Evolutionary conservation across 2,888 invertebrate genomes (phyloP).

Genomic region (Cephus rjabovi): DNA sequence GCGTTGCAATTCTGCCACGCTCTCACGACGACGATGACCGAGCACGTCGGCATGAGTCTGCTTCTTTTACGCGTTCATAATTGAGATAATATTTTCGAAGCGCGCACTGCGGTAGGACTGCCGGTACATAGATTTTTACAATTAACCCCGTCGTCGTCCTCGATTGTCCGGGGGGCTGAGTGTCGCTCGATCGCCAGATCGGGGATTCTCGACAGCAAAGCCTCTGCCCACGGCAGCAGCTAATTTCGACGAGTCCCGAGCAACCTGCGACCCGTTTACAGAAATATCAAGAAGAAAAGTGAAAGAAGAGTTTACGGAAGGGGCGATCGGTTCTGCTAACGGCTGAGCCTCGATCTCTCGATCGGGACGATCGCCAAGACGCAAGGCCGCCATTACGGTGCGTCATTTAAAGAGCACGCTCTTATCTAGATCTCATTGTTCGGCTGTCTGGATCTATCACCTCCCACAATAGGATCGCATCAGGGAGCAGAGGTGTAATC

Average conservation of each 20-base stretch:
- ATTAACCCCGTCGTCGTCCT: constrained; percentile 25
- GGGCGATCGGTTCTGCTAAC: background rate
- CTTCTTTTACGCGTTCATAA: constrained; percentile 61
- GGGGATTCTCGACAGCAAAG: too few species aligned
- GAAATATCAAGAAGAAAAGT: too few species aligned
- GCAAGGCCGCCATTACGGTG: constrained; percentile 21
- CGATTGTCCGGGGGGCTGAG: too few species aligned
- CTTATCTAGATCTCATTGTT: constrained; percentile 49
- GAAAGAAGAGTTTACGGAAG: too few species aligned
- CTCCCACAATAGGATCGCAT: constrained; percentile 44
- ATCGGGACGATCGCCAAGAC: background rate
- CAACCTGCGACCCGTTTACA: too few species aligned
- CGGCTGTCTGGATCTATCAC: constrained; percentile 49
- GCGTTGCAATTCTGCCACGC: constrained; percentile 36
- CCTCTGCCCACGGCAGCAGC: too few species aligned
- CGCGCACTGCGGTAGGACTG: constrained; percentile 34
- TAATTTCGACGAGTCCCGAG: too few species aligned
- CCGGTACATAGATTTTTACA: constrained; percentile 57
- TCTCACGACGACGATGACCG: constrained; percentile 51
- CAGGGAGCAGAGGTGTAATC: constrained; percentile 34
- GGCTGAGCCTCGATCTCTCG: background rate
- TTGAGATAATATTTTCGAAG: constrained; percentile 58
- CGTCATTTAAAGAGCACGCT: constrained; percentile 23
- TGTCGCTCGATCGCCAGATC: too few species aligned
- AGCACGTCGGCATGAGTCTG: constrained; percentile 54